Percentiles rank a stretch among this genome's conserved stretches.
Evolutionary conservation across 1,140 invertebrate genomes (phyloP).

Genomic region (Drepana arcuata): DNA sequence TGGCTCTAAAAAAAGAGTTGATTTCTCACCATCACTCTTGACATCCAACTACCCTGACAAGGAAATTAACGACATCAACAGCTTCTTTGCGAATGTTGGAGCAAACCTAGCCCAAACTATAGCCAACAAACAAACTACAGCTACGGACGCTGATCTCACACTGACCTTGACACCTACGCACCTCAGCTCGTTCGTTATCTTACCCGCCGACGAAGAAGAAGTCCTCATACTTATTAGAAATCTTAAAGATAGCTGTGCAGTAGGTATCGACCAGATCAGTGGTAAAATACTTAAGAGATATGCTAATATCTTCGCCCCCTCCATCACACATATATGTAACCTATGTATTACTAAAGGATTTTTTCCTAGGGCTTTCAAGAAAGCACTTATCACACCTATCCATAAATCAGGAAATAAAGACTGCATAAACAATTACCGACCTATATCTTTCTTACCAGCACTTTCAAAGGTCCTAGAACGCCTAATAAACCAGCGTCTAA

Average conservation of each 20-base stretch:
- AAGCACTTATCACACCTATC: neutral
- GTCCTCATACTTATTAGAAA: neutral
- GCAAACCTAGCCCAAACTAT: neutral
- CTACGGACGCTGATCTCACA: neutral
- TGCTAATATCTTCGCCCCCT: neutral
- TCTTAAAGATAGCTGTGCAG: neutral
- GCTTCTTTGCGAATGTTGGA: conserved; percentile 2
- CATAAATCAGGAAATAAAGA: neutral
- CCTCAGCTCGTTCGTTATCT: neutral
- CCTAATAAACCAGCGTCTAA: neutral
- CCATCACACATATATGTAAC: conserved; percentile 3
- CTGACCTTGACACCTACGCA: neutral
- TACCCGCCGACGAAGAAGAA: neutral
- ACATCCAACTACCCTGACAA: neutral
- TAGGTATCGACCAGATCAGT: conserved; percentile 2
- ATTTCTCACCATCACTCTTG: neutral
- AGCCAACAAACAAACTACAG: neutral
- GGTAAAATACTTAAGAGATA: neutral
- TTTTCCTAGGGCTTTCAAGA: neutral
- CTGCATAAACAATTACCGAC: no score
- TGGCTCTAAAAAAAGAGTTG: neutral
- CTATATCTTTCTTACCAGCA: neutral
- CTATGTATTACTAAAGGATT: neutral
- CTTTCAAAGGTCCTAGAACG: neutral
- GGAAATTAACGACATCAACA: conserved; percentile 3